Evolutionary conservation across 2,797 vertebrate species (phyloP).

Genomic region (Podarcis siculus): DNA sequence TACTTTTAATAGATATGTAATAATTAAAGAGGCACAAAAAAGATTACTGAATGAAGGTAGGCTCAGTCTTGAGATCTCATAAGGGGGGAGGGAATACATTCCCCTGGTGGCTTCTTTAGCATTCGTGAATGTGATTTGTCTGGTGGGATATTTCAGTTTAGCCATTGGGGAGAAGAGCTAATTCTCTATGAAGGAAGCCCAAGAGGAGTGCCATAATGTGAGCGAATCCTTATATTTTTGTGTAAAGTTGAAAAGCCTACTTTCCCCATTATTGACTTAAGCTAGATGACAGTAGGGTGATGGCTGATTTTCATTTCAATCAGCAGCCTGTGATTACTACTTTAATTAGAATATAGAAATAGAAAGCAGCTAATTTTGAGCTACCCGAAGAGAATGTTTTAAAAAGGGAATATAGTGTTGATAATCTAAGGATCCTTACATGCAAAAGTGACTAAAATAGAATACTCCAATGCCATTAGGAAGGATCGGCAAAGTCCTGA

Average conservation of each 20-base stretch:
- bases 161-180: conserved; percentile 64
- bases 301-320: conserved; percentile 73
- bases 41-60: conserved; percentile 55
- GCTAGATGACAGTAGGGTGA: conserved; percentile 66
- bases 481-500: conserved; percentile 50
- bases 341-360: conserved; percentile 69
- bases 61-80: conserved; percentile 68
- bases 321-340: conserved; percentile 65
- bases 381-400: conserved; percentile 55
- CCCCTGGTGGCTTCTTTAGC: conserved; percentile 77
- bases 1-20: conserved; percentile 28
- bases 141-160: conserved; percentile 74
- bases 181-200: conserved; percentile 69
- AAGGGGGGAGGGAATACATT: conserved; percentile 53
- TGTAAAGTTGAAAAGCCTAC: conserved; percentile 70
- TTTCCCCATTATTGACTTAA: conserved; percentile 53
- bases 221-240: conserved; percentile 78
- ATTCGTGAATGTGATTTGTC: conserved; percentile 79
- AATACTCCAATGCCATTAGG: conserved; percentile 53
- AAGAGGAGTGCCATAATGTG: conserved; percentile 50
- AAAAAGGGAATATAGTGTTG: conserved; percentile 55
- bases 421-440: conserved; percentile 58
- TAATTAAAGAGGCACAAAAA: conserved; percentile 33
- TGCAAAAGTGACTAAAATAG: conserved; percentile 62
- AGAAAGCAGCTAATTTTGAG: conserved; percentile 63